Conservation (phyloP, 2,797 vertebrate species). For the Danionella dracula region DNA sequence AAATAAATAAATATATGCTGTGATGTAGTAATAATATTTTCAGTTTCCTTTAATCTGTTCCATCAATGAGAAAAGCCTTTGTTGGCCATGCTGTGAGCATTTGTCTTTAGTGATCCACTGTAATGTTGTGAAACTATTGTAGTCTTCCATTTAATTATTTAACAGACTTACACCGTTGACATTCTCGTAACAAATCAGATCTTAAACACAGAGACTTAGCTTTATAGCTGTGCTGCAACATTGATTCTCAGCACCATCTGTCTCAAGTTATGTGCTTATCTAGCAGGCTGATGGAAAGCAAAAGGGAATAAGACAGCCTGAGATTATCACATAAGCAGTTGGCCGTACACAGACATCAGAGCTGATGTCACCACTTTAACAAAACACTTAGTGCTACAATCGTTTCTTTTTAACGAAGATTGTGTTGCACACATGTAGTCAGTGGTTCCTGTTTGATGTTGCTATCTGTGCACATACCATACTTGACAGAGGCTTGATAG, state of each 20-base stretch:
- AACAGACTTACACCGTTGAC: not conserved
- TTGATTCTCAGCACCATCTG: conserved; percentile 17
- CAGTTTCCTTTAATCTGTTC: too few species aligned
- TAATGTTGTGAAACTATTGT: too few species aligned
- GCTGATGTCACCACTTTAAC: conserved; percentile 1
- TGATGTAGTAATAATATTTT: too few species aligned
- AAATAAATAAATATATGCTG: too few species aligned
- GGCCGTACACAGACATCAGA: not conserved
- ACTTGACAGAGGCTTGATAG: not conserved
- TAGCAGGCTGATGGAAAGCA: conserved; percentile 2
- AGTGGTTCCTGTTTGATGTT: not conserved
- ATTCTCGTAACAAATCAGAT: conserved; percentile 15
- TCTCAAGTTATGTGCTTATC: conserved; percentile 8
- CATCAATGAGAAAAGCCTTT: too few species aligned
- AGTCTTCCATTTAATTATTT: too few species aligned
- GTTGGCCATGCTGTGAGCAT: too few species aligned
- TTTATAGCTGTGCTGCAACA: conserved; percentile 10
- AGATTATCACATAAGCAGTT: conserved; percentile 12
- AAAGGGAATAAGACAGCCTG: conserved; percentile 1
- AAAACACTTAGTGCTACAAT: not conserved
- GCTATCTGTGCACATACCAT: not conserved
- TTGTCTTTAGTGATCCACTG: too few species aligned
- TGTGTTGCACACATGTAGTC: not conserved
- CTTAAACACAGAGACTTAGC: conserved; percentile 2
- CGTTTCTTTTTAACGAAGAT: conserved; percentile 1